phyloP scores from a whole-genome alignment of 2,113 vertebrate genomes.

The Perca fluviatilis region DNA sequence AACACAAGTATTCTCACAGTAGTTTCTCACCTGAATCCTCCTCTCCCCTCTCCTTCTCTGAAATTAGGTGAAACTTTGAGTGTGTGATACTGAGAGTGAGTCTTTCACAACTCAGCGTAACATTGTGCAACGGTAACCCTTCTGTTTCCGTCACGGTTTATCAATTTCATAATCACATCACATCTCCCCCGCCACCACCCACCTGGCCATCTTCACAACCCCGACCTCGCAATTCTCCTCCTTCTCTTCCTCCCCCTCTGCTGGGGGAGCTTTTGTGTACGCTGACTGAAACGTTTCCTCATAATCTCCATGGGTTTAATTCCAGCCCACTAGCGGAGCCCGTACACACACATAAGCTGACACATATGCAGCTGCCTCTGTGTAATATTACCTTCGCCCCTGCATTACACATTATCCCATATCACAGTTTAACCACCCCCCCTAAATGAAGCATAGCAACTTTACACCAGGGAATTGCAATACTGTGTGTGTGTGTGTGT shows the following conservation, averaged over 20 bases:
- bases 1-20: not conserved
- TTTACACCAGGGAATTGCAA: slow-evolving; percentile 25
- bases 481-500: too few species aligned
- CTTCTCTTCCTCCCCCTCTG: not conserved
- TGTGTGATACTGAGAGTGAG: not conserved
- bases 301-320: slow-evolving; percentile 31
- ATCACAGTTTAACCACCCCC: slow-evolving; percentile 21
- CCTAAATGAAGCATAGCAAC: slow-evolving; percentile 36
- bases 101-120: not conserved
- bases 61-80: slow-evolving; percentile 10
- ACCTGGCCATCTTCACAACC: slow-evolving; percentile 34
- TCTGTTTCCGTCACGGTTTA: slow-evolving; percentile 46
- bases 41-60: not conserved
- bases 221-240: not conserved
- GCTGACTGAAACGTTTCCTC: slow-evolving; percentile 36
- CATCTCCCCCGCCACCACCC: slow-evolving; percentile 30
- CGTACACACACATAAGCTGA: not conserved
- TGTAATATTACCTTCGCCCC: slow-evolving; percentile 20
- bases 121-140: slow-evolving; percentile 8
- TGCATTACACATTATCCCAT: slow-evolving; percentile 40
- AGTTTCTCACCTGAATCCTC: slow-evolving; percentile 1
- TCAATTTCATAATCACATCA: slow-evolving; percentile 47
- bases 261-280: slow-evolving; percentile 31
- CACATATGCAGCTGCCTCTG: slow-evolving; percentile 8
- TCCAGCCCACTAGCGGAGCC: slow-evolving; percentile 10